Evolutionary conservation across 2,797 vertebrate species (phyloP).

Genomic region (Acipenser transmontanus): DNA sequence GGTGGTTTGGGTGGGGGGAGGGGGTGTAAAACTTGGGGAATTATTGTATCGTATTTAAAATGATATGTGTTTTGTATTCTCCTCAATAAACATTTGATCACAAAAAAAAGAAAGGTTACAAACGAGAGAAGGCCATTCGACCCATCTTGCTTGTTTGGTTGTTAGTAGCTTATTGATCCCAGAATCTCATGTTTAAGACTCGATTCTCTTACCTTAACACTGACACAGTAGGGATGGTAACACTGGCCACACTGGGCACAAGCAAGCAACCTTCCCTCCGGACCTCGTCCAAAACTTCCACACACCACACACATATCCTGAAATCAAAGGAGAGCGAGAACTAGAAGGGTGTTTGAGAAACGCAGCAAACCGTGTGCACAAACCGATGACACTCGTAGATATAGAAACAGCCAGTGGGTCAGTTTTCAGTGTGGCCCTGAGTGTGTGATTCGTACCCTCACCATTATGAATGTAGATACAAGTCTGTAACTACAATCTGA

Average conservation of each 20-base stretch:
- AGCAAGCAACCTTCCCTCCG: constrained; percentile 85
- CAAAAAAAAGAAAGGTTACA: neutral
- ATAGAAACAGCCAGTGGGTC: neutral
- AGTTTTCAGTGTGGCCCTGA: too few relatives aligned
- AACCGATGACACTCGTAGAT: neutral
- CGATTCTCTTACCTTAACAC: constrained; percentile 79
- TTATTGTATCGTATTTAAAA: too few relatives aligned
- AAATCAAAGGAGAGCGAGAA: constrained; percentile 24
- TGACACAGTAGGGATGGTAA: constrained; percentile 96
- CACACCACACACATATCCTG: constrained; percentile 99
- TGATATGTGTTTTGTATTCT: too few relatives aligned
- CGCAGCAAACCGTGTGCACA: neutral
- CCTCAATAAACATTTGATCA: too few relatives aligned
- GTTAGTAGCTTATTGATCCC: too few relatives aligned
- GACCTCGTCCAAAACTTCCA: constrained; percentile 92
- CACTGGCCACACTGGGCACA: constrained; percentile 98
- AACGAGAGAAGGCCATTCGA: neutral
- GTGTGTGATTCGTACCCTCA: too few relatives aligned
- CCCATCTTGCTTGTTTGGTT: too few relatives aligned
- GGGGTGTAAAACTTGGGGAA: too few relatives aligned
- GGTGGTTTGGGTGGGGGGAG: too few relatives aligned
- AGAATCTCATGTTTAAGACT: neutral
- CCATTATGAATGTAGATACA: too few relatives aligned
- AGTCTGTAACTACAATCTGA: too few relatives aligned
- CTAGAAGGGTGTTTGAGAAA: neutral